A percentile compares a stretch with the other conserved stretches of the same genome.
phyloP scores from a whole-genome alignment of 1,140 invertebrate species.

The Danaus melanippus region DNA sequence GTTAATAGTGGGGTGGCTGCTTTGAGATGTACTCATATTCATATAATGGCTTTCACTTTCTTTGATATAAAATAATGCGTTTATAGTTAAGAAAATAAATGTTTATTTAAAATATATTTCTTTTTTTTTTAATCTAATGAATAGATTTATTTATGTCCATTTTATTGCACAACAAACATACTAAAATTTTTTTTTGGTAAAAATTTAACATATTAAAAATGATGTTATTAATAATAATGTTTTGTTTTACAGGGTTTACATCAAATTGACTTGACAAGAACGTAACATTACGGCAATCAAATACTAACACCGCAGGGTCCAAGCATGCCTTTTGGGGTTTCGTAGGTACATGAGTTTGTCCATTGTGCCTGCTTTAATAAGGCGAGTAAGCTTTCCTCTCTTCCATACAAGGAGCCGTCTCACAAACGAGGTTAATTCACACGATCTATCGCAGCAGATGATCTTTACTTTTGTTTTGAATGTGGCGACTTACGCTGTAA shows the following conservation, averaged over 20 bases:
- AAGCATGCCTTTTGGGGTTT: slow-evolving; percentile 37
- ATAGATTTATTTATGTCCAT: no score
- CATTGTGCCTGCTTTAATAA: slow-evolving; percentile 52
- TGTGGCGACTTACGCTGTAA: slow-evolving; percentile 12
- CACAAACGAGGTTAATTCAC: slow-evolving; percentile 55
- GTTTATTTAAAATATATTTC: no score
- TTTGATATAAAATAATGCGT: slow-evolving; percentile 1
- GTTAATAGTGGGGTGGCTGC: slow-evolving; percentile 39
- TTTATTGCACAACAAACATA: no score
- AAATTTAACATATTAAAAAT: no score
- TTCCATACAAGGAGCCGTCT: slow-evolving; percentile 39
- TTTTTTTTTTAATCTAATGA: no score
- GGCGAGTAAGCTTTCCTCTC: slow-evolving; percentile 38
- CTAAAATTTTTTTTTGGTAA: no score
- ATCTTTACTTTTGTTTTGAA: slow-evolving; percentile 21
- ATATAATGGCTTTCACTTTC: slow-evolving; percentile 13
- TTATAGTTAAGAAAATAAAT: background rate
- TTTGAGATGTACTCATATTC: slow-evolving; percentile 21
- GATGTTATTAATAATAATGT: no score
- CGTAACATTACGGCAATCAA: no score
- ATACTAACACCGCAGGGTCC: slow-evolving; percentile 13
- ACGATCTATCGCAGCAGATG: slow-evolving; percentile 29
- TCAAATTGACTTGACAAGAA: no score
- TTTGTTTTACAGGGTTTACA: no score
- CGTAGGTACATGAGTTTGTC: slow-evolving; percentile 38